Evolutionary conservation across 2,888 invertebrate genomes (phyloP).

Genomic region (Girardia tigrina): DNA sequence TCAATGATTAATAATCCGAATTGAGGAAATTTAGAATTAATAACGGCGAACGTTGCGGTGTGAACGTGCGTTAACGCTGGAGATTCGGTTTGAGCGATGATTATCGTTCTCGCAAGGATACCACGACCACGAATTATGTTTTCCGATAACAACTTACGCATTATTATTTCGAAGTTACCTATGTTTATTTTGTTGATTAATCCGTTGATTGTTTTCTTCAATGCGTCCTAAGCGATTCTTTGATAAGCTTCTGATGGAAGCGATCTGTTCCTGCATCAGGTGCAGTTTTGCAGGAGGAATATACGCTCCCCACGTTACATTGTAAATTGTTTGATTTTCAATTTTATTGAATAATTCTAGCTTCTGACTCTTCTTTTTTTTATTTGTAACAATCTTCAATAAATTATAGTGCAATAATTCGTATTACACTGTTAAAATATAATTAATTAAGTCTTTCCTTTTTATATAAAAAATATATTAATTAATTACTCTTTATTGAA

Average conservation of each 20-base stretch:
- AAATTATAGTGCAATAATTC: no score
- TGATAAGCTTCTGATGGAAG: conserved; percentile 78
- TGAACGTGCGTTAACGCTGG: conserved; percentile 94
- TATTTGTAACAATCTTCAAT: no score
- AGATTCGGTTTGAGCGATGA: conserved; percentile 90
- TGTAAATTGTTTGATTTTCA: no score
- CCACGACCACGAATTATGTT: conserved; percentile 85
- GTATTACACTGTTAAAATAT: no score
- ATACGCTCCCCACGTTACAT: conserved; percentile 58
- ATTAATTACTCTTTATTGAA: no score
- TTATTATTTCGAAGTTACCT: conserved; percentile 71
- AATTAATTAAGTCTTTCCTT: no score
- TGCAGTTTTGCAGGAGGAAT: conserved; percentile 89
- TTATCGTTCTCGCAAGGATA: conserved; percentile 74
- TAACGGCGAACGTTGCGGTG: conserved; percentile 79
- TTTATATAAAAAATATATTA: no score
- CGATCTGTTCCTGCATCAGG: conserved; percentile 82
- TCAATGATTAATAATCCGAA: conserved; percentile 80
- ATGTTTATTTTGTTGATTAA: conserved; percentile 93
- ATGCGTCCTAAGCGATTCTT: conserved; percentile 88
- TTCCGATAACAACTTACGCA: conserved; percentile 75
- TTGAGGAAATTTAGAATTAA: conserved; percentile 92
- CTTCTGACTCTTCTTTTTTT: no score
- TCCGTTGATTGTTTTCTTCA: conserved; percentile 95
- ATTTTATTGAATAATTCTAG: no score